phyloP scores from a whole-genome alignment of 92 coral and sea anemone species.

The Epizoanthus ramosus region DNA sequence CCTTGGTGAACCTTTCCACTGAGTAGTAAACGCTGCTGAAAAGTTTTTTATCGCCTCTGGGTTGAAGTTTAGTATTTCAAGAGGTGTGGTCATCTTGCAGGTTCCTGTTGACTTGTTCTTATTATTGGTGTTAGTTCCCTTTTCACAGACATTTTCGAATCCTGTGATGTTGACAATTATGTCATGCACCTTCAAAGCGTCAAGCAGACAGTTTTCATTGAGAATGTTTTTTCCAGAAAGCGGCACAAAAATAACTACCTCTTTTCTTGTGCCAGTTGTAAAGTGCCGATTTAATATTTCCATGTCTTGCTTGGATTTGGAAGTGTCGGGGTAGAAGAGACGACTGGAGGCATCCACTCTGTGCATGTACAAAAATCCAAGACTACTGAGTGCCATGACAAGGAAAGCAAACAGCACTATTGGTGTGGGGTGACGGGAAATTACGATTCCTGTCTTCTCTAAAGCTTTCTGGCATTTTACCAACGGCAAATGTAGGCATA shows the following conservation, averaged over 20 bases:
- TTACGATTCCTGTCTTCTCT: slow-evolving; percentile 42
- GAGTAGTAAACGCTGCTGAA: slow-evolving; percentile 28
- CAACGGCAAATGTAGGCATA: slow-evolving; percentile 43
- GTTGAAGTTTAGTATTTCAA: slow-evolving; percentile 50
- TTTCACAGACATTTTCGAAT: slow-evolving; percentile 49
- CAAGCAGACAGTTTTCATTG: slow-evolving; percentile 45
- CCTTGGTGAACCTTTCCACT: slow-evolving; percentile 36
- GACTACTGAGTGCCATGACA: slow-evolving; percentile 34
- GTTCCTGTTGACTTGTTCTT: background rate
- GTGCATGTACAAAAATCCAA: slow-evolving; percentile 51
- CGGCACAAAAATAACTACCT: slow-evolving; percentile 52
- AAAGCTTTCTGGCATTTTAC: slow-evolving; percentile 48
- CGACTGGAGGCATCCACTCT: slow-evolving; percentile 14
- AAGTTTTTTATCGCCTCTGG: slow-evolving; percentile 19
- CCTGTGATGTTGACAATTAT: slow-evolving; percentile 42
- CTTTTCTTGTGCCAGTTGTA: slow-evolving; percentile 28
- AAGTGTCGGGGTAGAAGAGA: slow-evolving; percentile 36
- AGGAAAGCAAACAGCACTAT: slow-evolving; percentile 25
- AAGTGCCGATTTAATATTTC: slow-evolving; percentile 25
- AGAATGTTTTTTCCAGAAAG: slow-evolving; percentile 47
- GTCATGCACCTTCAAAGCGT: slow-evolving; percentile 51
- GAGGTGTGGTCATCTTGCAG: slow-evolving; percentile 62
- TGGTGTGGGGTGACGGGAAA: slow-evolving; percentile 33
- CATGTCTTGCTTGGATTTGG: slow-evolving; percentile 29
- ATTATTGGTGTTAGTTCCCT: background rate